Evolutionary conservation across 2,888 invertebrate genomes (phyloP).

Genomic region (Cosmorhoe ocellata): DNA sequence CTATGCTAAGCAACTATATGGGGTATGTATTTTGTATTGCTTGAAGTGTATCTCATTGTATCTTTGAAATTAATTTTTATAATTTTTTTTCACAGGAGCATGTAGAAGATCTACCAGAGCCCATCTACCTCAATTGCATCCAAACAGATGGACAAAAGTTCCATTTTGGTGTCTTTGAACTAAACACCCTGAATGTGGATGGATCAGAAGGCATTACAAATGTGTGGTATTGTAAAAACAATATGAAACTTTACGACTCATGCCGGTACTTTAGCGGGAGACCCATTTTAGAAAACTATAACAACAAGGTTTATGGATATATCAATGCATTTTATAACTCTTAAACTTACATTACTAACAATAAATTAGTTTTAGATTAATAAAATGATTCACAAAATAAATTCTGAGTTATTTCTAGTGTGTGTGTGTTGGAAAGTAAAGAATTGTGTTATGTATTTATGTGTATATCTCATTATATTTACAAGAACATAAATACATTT

Average conservation of each 20-base stretch:
- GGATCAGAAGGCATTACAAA: constrained; percentile 85
- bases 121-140: constrained; percentile 91
- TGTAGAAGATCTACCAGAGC: constrained; percentile 86
- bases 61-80: neutral
- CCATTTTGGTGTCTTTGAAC: constrained; percentile 92
- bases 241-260: constrained; percentile 84
- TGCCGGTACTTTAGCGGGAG: constrained; percentile 85
- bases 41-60: too few species aligned
- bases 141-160: constrained; percentile 90
- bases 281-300: constrained; percentile 88
- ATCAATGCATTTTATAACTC: constrained; percentile 91
- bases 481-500: constrained; percentile 81
- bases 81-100: constrained; percentile 67
- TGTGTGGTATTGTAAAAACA: constrained; percentile 88
- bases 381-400: constrained; percentile 40
- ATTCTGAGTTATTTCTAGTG: constrained; percentile 37
- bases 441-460: constrained; percentile 72
- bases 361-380: constrained; percentile 39
- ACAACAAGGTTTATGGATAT: constrained; percentile 89
- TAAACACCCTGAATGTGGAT: constrained; percentile 89
- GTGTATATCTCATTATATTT: constrained; percentile 79
- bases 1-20: constrained; percentile 88
- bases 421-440: constrained; percentile 33
- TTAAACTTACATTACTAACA: constrained; percentile 46
- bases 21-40: constrained; percentile 73